Conservation (phyloP, 2,797 vertebrate species). For the Neosilurus hyrtlii region DNA sequence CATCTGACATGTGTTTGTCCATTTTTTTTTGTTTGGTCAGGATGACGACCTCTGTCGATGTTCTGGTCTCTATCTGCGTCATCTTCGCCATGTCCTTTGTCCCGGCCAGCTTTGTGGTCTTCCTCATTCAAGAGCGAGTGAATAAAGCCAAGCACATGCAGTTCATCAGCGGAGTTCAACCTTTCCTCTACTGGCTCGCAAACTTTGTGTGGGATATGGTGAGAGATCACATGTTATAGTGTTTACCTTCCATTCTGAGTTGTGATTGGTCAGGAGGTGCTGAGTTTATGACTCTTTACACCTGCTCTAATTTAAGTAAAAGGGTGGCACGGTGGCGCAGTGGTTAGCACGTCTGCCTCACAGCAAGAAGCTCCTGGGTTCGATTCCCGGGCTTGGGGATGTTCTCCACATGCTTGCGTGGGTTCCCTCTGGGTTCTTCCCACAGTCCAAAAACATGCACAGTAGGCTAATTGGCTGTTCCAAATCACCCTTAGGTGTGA, state of each 20-base stretch:
- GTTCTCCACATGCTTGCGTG: no score
- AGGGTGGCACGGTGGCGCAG: no score
- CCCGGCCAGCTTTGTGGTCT: constrained; percentile 97
- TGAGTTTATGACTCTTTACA: neutral
- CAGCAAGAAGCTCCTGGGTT: no score
- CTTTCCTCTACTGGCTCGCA: constrained; percentile 93
- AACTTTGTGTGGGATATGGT: constrained; percentile 99
- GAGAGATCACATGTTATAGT: constrained; percentile 54
- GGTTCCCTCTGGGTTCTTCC: no score
- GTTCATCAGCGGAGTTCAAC: constrained; percentile 96
- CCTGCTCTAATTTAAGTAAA: no score
- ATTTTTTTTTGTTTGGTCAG: constrained; percentile 61
- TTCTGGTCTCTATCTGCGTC: constrained; percentile 96
- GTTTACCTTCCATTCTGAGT: neutral
- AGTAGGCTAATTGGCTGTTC: no score
- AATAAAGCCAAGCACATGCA: constrained; percentile 97
- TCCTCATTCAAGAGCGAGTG: constrained; percentile 96
- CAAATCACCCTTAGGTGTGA: no score
- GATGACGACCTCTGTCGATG: constrained; percentile 97
- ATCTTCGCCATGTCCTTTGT: constrained; percentile 99
- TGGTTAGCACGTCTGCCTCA: no score
- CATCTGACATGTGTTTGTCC: neutral
- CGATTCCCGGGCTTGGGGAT: no score
- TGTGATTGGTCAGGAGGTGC: neutral
- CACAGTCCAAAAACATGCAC: no score